Evolutionary conservation across 2,888 invertebrate species (phyloP).

Genomic region (Ormia ochracea): DNA sequence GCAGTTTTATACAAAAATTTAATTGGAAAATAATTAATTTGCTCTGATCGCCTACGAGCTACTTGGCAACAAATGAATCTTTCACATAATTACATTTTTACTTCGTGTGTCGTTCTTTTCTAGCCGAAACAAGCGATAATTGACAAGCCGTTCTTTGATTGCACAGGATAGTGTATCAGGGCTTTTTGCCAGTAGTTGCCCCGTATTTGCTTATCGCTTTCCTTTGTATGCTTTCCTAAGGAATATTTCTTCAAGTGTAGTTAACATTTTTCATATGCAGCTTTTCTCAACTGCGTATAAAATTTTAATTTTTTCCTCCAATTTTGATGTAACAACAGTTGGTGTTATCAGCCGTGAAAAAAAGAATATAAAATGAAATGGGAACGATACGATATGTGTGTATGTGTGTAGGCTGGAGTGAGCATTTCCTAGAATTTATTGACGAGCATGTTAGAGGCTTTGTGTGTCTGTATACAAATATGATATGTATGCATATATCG

Average conservation of each 20-base stretch:
- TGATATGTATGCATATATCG: neutral
- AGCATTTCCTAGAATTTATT: neutral
- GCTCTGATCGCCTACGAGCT: no score
- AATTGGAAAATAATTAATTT: no score
- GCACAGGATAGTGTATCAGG: no score
- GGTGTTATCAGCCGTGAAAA: conserved; percentile 42
- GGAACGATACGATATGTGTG: neutral
- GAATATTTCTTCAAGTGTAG: conserved; percentile 6
- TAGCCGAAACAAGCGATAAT: no score
- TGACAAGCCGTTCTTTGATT: no score
- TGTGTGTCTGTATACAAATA: neutral
- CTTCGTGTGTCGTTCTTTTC: no score
- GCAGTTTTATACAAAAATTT: no score
- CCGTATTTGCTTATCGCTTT: no score
- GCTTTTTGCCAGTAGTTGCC: no score
- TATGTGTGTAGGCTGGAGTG: neutral
- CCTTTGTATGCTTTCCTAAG: no score
- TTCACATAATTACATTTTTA: no score
- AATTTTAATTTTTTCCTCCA: conserved; percentile 24
- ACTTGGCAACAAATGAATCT: no score
- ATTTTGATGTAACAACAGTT: conserved; percentile 54
- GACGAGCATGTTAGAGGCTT: neutral
- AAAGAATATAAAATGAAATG: conserved; percentile 11
- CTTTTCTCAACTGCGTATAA: neutral
- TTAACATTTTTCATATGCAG: neutral